A percentile compares a stretch with the other conserved stretches of the same genome.
Evolutionary conservation across 2,888 invertebrate species (phyloP).

Genomic region (Coelinius sp.): DNA sequence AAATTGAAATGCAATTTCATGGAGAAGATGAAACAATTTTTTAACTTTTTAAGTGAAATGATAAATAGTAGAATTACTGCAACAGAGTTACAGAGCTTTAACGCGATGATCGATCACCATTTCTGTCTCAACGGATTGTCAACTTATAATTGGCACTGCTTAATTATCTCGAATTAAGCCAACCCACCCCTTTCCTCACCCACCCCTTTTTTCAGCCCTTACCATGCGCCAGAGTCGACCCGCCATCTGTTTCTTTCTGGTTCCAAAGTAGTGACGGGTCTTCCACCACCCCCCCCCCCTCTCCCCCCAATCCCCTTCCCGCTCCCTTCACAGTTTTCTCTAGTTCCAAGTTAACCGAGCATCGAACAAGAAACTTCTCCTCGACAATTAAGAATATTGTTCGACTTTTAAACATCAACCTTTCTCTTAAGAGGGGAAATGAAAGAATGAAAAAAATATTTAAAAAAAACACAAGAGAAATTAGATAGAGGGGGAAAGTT

Average conservation of each 20-base stretch:
- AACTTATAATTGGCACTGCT: conserved; percentile 60
- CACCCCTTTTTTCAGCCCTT: conserved; percentile 32
- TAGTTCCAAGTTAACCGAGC: conserved; percentile 30
- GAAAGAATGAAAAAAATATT: neutral
- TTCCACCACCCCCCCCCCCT: conserved; percentile 12
- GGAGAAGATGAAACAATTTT: neutral
- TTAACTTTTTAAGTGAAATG: neutral
- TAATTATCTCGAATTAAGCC: conserved; percentile 57
- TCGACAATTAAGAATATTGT: conserved; percentile 54
- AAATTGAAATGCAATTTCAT: conserved; percentile 46
- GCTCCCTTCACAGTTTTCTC: conserved; percentile 8
- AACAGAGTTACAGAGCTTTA: conserved; percentile 30
- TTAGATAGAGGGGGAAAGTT: neutral
- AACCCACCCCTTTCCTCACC: conserved; percentile 33
- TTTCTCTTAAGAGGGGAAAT: neutral
- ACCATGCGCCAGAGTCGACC: conserved; percentile 29
- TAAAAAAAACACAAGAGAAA: neutral
- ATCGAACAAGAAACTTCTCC: conserved; percentile 46
- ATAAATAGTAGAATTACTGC: conserved; percentile 20
- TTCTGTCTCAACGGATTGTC: conserved; percentile 51
- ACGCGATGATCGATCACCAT: conserved; percentile 33
- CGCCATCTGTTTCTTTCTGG: conserved; percentile 46
- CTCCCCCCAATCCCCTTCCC: conserved; percentile 19
- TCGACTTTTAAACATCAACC: conserved; percentile 47
- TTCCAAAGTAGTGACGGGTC: conserved; percentile 26